Evolutionary conservation across 2,888 invertebrate genomes (phyloP), one percentile per base, ranked within the genome.

Genomic region (Sabatieria punctata): DNA sequence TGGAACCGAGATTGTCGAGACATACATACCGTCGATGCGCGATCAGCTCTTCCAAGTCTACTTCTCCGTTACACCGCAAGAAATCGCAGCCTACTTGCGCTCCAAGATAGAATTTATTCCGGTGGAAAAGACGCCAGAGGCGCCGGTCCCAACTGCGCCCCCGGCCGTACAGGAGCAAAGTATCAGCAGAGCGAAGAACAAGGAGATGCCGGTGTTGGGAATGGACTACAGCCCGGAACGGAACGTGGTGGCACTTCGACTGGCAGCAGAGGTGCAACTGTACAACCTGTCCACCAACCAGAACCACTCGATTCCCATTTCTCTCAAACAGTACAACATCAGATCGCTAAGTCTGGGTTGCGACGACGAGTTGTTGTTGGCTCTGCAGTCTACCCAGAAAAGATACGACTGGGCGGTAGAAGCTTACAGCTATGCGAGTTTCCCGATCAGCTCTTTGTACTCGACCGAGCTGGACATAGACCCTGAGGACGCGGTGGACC

Each of bases 401-500:
- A 21, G 19, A 8, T 48, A 47, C 43, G 47, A 48, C 21, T 49
- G 49, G 49, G 26, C 8, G 19, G 4, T 46, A 23, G 42, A 43
- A 25, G 13, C 37, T 3, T 47, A 25, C 24, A 15, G 41, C 8
- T 13, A 30, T 13, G n/a, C 24, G 4, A 25, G 15, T 15, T 3
- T 41, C 3, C 48, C 48, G 15, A 13, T 30, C 6, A 36, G 19
- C 22, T 19, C 24, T 4, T n/a, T 47, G 13, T 49, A 30, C 21
- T 19, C 46, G 11, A 33, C 46, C 8, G 18, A 37, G n/a, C 23
- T 49, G 11, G 49, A 49, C 35, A 37, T 49, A 26, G 49, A 49
- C 19, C 49, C 49, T 2, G 49, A 49, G 35, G 49, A 49, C 27
- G 27, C 25, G 25, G 43, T 49, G 2, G 27, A 43, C 13, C 4